A percentile compares a stretch with the other conserved stretches of the same genome.
These are phyloP conservation scores for Drosophila jambulina DNA, from an alignment of 1,140 invertebrate species.

Conservation along the genomic window DNA sequence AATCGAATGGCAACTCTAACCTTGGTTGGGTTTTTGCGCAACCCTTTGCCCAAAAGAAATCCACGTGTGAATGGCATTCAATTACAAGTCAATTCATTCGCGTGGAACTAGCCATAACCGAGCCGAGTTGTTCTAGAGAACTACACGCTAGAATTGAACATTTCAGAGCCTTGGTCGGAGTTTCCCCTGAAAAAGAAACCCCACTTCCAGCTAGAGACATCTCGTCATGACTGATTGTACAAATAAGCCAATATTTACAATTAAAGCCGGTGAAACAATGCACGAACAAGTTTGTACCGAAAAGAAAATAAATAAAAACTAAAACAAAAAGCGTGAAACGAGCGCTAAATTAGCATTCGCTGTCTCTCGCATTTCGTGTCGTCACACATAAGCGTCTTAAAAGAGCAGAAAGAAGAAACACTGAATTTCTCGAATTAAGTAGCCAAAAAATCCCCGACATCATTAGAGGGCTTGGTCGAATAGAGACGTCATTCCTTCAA, in stretches of 20 bases:
- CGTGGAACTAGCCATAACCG: slow-evolving; percentile 11
- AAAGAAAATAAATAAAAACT: slow-evolving; percentile 41
- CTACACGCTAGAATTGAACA: slow-evolving; percentile 13
- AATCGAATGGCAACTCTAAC: slow-evolving; percentile 29
- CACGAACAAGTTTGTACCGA: slow-evolving; percentile 24
- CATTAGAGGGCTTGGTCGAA: slow-evolving; percentile 39
- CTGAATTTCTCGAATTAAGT: slow-evolving; percentile 47
- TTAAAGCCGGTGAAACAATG: slow-evolving; percentile 45
- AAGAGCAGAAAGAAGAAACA: not conserved
- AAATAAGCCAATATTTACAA: slow-evolving; percentile 45
- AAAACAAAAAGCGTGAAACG: slow-evolving; percentile 21
- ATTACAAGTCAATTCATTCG: slow-evolving; percentile 35
- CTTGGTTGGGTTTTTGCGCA: slow-evolving; percentile 12
- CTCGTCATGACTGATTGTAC: slow-evolving; percentile 43
- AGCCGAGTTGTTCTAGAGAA: slow-evolving; percentile 25
- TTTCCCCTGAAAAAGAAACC: slow-evolving; percentile 40
- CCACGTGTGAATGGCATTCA: slow-evolving; percentile 16
- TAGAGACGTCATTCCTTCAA: slow-evolving; percentile 51
- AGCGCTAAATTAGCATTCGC: slow-evolving; percentile 9
- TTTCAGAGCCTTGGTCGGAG: slow-evolving; percentile 10
- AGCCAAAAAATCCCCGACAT: slow-evolving; percentile 50
- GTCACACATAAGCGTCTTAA: slow-evolving; percentile 53
- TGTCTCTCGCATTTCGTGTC: slow-evolving; percentile 34
- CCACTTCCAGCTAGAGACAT: slow-evolving; percentile 2
- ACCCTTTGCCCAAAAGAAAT: slow-evolving; percentile 20